Evolutionary conservation across 2,113 vertebrate genomes (phyloP), one percentile per base, ranked within the genome.

Genomic region (Antechinus stuartii): DNA sequence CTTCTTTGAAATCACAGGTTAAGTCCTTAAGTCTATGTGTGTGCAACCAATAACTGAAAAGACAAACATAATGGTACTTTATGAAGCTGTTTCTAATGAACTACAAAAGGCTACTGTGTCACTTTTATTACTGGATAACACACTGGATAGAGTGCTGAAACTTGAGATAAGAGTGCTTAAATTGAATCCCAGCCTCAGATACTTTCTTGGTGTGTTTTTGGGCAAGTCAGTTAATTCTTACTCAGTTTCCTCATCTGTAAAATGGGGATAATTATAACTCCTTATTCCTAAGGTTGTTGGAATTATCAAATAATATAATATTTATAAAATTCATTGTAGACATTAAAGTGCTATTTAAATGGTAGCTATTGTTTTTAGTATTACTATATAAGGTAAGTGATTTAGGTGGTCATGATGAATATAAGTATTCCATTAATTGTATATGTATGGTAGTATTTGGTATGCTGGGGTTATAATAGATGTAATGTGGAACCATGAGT

Each of bases 361-460:
- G 12, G 14, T n/a, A 76, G 14, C 14, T n/a, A 76, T 7, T 76
- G 27, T 30, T 30, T 4, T 76, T 11, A 84, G 19, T 92, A 0
- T 91, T 35, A 91, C 93, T 95, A 56, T 76, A 26, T 92, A 97
- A 96, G 54, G 24, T 0, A 95, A 22, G 95, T 93, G 22, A 94
- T 25, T 53, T 95, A 92, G 53, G 49, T 89, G 8, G 0, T 30
- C 84, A 3, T 14, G 91, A 76, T 76, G 23, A 2, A 92, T 57
- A 92, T 0, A 50, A 50, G 1, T 95, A 95, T 94, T 91, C 42
- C 27, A 94, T 26, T 2, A 95, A 90, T 68, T 94, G 54, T 27
- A 61, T 2, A 84, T 61, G 68, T 68, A 91, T 96, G 96, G 91
- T 94, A 96, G 93, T 95, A 22, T 61, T 61, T 96, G 95, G 93